Evolutionary conservation across 2,797 vertebrate species (phyloP), one percentile per base, ranked within the genome.

Genomic region (Acomys russatus): DNA sequence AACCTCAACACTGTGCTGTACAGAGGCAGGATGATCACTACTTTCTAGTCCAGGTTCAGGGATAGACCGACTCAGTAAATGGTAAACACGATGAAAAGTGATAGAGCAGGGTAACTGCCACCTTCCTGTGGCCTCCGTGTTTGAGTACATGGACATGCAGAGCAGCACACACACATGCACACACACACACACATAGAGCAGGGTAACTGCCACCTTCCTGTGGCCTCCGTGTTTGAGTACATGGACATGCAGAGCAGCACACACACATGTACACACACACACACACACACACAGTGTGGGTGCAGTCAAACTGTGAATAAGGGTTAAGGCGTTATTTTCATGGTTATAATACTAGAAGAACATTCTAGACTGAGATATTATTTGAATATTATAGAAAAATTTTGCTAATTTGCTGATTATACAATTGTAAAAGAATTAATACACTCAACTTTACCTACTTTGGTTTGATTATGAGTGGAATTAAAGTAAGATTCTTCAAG

Each of bases 281-380:
- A 63, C 44, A 44, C 44, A 44, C 44, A 44, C 44, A 44, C 4
- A 56, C 30, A 79, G 5, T 64, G 91, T 92, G 90, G 73, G 7
- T 76, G 83, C 9, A 88, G 83, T 86, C 96, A 98, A 97, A 95
- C 95, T 91, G 97, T 76, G 73, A 82, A 96, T 97, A 97, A 97
- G 96, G 98, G 61, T 95, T 94, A 97, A 98, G 94, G 94, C 93
- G 97, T 97, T 98, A 96, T 98, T 98, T 98, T 93, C 94, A 89
- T 87, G 98, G 98, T 96, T 95, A 17, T 71, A 6, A 66, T 96
- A 98, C 97, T 97, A 98, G 97, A 96, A 94, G 92, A 97, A 73
- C 80, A 91, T 96, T 96, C 90, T 89, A 96, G 89, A 97, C 86
- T 83, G 59, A 90, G 92, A 97, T 82, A 95, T 98, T 97, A 6